Evolutionary conservation across 2,113 vertebrate species (phyloP), one percentile per base, ranked within the genome.

Genomic region (Prolemur simus): DNA sequence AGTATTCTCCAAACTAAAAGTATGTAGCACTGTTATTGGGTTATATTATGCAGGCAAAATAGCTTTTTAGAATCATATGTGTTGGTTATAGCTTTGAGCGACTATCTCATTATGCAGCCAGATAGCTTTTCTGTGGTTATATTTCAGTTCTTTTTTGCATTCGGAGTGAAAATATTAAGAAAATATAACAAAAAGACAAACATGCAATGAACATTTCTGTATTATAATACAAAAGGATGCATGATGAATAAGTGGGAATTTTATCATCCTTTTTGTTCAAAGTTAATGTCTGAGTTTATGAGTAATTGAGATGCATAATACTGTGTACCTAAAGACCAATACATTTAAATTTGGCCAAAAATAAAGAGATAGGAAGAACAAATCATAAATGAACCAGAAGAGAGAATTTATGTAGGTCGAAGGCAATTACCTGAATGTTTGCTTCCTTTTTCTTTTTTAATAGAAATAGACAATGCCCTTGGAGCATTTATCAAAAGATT

Each of bases 281-380:
- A 81, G 64, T 56, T 23, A 23, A 2, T 2, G 42, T 37, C 21
- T 14, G 4, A 6, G 18, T 4, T 32, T 42, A 25, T 17, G 34
- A 12, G 34, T 17, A 45, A 14, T 7, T 45, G 15, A 56, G 23
- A 54, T 6, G 3, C 12, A 0, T 12, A 34, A 37, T 20, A 2
- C 18, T 47, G 39, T 58, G 13, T 32, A 32, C 25, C 78, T 56
- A 4, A 45, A 37, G 10, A 18, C 5, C 10, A 21, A 21, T 49
- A 8, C 2, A 1, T 15, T 32, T 14, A 42, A 10, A 54, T 64
- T 37, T 45, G 69, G 29, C 6, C 21, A 17, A 18, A 10, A 78
- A 63, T 23, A n/a, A 63, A 54, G n/a, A 64, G 0, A 0, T 14
- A 15, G 25, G 29, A 27, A 29, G 2, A 37, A 7, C 7, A 29